Evolutionary conservation across 2,888 invertebrate genomes (phyloP).

Genomic region (Morpho achilles): DNA sequence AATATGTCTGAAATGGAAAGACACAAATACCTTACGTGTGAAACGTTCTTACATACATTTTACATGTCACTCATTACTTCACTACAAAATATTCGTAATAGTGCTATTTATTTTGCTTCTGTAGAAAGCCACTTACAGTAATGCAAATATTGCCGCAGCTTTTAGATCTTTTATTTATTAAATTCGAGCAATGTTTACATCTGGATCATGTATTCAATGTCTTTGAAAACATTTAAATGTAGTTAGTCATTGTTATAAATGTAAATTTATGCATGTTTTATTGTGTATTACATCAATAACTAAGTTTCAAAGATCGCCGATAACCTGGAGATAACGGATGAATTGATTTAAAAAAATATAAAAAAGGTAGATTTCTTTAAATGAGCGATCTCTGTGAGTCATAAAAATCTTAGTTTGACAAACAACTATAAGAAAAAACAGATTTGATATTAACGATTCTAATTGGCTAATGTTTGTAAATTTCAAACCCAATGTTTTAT

Average conservation of each 20-base stretch:
- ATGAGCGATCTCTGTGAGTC: no score
- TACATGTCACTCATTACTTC: constrained; percentile 15
- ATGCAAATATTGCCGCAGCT: background rate
- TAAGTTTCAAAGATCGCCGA: no score
- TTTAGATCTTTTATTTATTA: background rate
- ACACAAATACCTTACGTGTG: constrained; percentile 23
- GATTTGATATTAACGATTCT: no score
- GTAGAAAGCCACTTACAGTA: background rate
- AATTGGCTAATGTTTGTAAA: no score
- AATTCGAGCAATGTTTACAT: background rate
- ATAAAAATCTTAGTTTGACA: no score
- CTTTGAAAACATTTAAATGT: background rate
- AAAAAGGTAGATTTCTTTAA: no score
- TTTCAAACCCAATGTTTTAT: no score
- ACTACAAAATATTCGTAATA: constrained; percentile 1
- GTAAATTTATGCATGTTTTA: background rate
- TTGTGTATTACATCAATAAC: background rate
- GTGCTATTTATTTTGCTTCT: background rate
- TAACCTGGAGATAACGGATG: no score
- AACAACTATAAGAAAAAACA: no score
- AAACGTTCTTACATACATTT: constrained; percentile 17
- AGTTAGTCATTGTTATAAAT: background rate
- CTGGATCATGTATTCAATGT: background rate
- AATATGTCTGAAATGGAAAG: constrained; percentile 64
- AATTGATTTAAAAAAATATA: no score